Conservation (phyloP, 2,113 vertebrate genomes). For the Narcine bancroftii region DNA sequence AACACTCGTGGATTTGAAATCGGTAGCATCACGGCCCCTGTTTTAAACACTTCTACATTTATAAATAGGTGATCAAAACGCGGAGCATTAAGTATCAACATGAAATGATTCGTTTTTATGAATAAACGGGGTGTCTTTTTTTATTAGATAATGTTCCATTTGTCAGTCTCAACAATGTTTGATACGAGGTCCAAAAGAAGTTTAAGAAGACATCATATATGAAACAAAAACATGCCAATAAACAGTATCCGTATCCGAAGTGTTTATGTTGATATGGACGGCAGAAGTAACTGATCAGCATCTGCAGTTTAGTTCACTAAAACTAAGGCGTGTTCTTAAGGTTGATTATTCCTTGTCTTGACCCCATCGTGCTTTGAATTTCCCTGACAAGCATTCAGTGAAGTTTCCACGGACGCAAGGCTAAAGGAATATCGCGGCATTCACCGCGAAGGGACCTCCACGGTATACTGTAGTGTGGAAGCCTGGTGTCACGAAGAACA, state of each 20-base stretch:
- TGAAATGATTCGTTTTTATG: no score
- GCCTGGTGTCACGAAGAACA: no score
- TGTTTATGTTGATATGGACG: neutral
- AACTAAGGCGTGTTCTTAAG: neutral
- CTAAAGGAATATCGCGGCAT: neutral
- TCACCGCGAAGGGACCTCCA: neutral
- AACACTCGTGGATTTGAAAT: neutral
- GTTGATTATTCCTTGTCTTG: neutral
- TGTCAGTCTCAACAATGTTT: neutral
- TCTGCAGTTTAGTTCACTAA: neutral
- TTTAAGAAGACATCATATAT: neutral
- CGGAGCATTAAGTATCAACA: neutral
- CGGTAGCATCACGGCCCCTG: neutral
- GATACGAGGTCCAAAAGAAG: no score
- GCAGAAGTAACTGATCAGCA: neutral
- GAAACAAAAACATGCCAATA: neutral
- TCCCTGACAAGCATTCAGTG: neutral
- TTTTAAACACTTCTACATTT: neutral
- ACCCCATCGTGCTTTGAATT: no score
- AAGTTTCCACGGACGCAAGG: neutral
- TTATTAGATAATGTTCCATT: neutral
- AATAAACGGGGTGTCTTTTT: neutral
- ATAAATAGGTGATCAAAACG: neutral
- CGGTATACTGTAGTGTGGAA: no score
- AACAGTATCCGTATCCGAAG: neutral